phyloP scores from a whole-genome alignment of 2,888 invertebrate genomes.

The Tenthredo amoena region DNA sequence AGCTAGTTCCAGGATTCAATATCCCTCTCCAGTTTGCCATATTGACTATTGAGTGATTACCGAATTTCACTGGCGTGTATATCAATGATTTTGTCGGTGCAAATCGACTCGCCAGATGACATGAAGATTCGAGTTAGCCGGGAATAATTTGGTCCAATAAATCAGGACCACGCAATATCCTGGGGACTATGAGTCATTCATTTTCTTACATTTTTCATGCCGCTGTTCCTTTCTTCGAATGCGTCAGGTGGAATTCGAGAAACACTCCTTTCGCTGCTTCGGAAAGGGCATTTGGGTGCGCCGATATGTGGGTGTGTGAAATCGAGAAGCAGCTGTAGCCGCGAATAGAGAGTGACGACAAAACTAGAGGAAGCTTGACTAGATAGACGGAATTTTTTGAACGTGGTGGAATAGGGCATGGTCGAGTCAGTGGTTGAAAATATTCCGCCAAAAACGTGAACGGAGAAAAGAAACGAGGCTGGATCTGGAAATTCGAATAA shows the following conservation, averaged over 20 bases:
- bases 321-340: neutral
- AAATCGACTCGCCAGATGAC: neutral
- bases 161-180: neutral
- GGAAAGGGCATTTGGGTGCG: neutral
- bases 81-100: neutral
- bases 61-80: neutral
- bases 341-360: neutral
- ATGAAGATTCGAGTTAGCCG: neutral
- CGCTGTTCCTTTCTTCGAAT: neutral
- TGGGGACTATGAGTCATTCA: neutral
- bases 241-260: neutral
- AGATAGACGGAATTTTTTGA: neutral
- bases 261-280: neutral
- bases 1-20: neutral
- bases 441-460: neutral
- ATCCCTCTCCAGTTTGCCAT: neutral
- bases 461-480: neutral
- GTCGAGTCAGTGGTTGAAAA: neutral
- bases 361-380: neutral
- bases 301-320: neutral
- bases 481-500: neutral
- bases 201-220: neutral
- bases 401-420: neutral
- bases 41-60: neutral
- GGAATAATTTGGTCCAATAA: neutral